Evolutionary conservation across 2,113 vertebrate species (phyloP).

Genomic region (Myrmecobius fasciatus): DNA sequence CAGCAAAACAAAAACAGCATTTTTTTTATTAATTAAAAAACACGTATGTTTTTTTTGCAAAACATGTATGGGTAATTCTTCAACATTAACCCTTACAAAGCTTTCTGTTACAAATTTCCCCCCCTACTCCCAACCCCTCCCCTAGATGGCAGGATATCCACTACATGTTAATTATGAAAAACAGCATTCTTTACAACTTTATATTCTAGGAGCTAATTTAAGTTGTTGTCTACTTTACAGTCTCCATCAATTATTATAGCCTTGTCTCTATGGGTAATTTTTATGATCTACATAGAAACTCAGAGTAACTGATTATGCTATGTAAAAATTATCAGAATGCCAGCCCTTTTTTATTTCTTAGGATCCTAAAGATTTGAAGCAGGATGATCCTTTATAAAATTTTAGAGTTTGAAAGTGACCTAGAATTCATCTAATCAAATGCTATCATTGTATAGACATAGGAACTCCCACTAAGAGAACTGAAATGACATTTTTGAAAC

Average conservation of each 20-base stretch:
- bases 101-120: too few species aligned
- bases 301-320: neutral
- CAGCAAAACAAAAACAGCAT: neutral
- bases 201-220: conserved; percentile 17
- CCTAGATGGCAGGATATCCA: too few species aligned
- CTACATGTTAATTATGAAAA: too few species aligned
- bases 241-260: conserved; percentile 3
- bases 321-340: conserved; percentile 26
- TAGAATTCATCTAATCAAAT: neutral
- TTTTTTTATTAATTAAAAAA: too few species aligned
- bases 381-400: neutral
- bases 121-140: too few species aligned
- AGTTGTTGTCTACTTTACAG: conserved; percentile 49
- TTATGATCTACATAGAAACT: neutral
- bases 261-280: conserved; percentile 31
- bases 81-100: too few species aligned
- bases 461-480: neutral
- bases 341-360: conserved; percentile 13
- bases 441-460: neutral
- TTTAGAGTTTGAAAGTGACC: neutral
- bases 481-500: neutral
- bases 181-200: neutral
- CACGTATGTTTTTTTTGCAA: too few species aligned
- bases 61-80: too few species aligned
- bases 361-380: conserved; percentile 11